A percentile compares a stretch with the other conserved stretches of the same genome.
Evolutionary conservation across 2,797 vertebrate species (phyloP).

Genomic region (Bradypodion pumilum): DNA sequence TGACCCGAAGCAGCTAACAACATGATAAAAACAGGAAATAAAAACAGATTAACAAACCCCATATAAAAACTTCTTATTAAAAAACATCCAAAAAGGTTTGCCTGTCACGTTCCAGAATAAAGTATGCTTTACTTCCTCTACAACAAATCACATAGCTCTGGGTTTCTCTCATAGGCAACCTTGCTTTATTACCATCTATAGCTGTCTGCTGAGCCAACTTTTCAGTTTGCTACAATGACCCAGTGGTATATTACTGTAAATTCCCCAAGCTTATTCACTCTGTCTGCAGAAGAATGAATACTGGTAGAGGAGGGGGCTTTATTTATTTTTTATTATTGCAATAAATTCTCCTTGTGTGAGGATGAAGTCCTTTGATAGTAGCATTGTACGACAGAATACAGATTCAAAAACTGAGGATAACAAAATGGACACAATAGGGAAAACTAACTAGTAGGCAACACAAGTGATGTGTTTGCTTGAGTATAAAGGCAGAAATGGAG

Average conservation of each 20-base stretch:
- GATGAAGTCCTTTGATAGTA: conserved; percentile 60
- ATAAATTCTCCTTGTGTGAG: conserved; percentile 72
- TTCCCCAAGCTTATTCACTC: conserved; percentile 61
- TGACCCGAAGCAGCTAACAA: too few relatives aligned
- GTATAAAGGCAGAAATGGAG: neutral
- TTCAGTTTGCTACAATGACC: conserved; percentile 67
- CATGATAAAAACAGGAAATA: too few relatives aligned
- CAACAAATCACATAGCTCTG: conserved; percentile 43
- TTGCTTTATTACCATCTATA: conserved; percentile 69
- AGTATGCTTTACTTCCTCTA: conserved; percentile 68
- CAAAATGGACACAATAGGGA: conserved; percentile 39
- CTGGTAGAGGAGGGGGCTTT: conserved; percentile 50
- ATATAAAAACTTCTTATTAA: too few relatives aligned
- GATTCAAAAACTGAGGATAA: conserved; percentile 35
- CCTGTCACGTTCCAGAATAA: conserved; percentile 57
- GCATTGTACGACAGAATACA: conserved; percentile 48
- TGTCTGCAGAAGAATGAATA: conserved; percentile 68
- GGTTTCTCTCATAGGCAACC: conserved; percentile 61
- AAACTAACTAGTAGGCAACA: conserved; percentile 21
- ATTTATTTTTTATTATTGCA: conserved; percentile 71
- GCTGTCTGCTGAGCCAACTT: conserved; percentile 53
- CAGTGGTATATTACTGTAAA: conserved; percentile 62
- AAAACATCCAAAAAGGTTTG: too few relatives aligned
- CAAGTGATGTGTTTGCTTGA: conserved; percentile 28
- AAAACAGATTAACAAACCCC: too few relatives aligned